phyloP scores from a whole-genome alignment of 2,888 invertebrate genomes.

The Hypomecis punctinalis region DNA sequence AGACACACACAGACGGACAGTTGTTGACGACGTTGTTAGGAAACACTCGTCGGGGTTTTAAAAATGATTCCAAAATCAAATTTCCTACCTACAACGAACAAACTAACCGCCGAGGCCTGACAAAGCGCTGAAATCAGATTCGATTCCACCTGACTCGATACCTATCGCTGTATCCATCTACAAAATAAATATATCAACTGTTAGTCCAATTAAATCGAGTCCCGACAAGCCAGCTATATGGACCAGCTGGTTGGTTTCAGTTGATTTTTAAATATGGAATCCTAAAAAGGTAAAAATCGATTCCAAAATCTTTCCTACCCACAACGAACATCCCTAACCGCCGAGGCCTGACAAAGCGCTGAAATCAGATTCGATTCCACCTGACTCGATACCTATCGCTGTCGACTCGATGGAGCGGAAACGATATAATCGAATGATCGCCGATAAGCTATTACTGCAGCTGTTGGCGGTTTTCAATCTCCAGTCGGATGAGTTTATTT shows the following conservation, averaged over 20 bases:
- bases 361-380: slow-evolving; percentile 22
- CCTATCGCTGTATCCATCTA: too few species aligned
- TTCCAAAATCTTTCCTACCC: neutral
- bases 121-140: too few species aligned
- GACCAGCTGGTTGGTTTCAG: too few species aligned
- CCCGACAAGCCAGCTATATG: too few species aligned
- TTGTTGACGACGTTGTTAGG: too few species aligned
- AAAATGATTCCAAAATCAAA: too few species aligned
- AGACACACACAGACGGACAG: too few species aligned
- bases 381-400: slow-evolving; percentile 20
- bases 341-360: slow-evolving; percentile 3
- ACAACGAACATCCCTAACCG: neutral
- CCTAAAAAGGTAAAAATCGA: neutral
- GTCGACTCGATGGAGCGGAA: slow-evolving; percentile 28
- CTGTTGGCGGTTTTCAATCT: slow-evolving; percentile 17
- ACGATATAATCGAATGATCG: slow-evolving; percentile 26
- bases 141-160: too few species aligned
- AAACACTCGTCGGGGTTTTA: too few species aligned
- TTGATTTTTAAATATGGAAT: too few species aligned
- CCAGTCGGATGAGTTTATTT: neutral
- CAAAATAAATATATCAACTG: too few species aligned
- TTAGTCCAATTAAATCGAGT: too few species aligned
- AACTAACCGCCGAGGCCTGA: neutral
- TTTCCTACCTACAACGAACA: neutral
- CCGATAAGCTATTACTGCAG: slow-evolving; percentile 28